phyloP scores from a whole-genome alignment of 2,797 vertebrate genomes.

The Sparidentex hasta region DNA sequence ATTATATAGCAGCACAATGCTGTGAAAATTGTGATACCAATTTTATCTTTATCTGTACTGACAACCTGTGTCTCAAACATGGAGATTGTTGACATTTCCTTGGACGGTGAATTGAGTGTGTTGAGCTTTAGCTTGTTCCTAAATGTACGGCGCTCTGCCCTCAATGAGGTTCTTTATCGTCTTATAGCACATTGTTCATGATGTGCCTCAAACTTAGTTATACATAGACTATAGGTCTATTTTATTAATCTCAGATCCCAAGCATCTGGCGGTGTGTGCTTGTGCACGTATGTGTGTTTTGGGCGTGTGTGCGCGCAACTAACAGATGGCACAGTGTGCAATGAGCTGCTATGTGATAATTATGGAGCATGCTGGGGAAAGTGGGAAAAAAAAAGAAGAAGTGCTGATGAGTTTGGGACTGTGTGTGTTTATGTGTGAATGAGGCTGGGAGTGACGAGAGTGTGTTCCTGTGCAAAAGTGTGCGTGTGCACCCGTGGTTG shows the following conservation, averaged over 20 bases:
- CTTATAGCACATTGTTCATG: slow-evolving; percentile 65
- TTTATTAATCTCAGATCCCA: slow-evolving; percentile 63
- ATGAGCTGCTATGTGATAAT: slow-evolving; percentile 84
- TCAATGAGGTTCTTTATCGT: slow-evolving; percentile 46
- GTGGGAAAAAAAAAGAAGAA: slow-evolving; percentile 60
- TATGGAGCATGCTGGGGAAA: slow-evolving; percentile 77
- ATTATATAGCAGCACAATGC: not conserved
- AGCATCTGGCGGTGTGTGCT: slow-evolving; percentile 64
- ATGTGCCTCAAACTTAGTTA: slow-evolving; percentile 69
- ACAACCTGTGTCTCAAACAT: not conserved
- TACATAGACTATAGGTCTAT: slow-evolving; percentile 43
- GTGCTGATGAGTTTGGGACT: slow-evolving; percentile 71
- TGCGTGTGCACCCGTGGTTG: not conserved
- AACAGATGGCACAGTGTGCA: slow-evolving; percentile 84
- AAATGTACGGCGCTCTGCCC: slow-evolving; percentile 21
- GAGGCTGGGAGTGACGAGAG: slow-evolving; percentile 29
- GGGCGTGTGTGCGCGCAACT: slow-evolving; percentile 39
- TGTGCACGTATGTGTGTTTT: slow-evolving; percentile 15
- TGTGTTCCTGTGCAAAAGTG: slow-evolving; percentile 15
- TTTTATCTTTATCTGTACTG: not conserved
- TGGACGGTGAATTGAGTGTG: not conserved
- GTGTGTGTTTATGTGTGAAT: slow-evolving; percentile 45
- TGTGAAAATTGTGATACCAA: not conserved
- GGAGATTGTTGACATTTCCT: not conserved
- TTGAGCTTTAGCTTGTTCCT: slow-evolving; percentile 8